Base-by-base conservation (phyloP, 2,113 vertebrate species). In the Gambusia holbrooki region DNA sequence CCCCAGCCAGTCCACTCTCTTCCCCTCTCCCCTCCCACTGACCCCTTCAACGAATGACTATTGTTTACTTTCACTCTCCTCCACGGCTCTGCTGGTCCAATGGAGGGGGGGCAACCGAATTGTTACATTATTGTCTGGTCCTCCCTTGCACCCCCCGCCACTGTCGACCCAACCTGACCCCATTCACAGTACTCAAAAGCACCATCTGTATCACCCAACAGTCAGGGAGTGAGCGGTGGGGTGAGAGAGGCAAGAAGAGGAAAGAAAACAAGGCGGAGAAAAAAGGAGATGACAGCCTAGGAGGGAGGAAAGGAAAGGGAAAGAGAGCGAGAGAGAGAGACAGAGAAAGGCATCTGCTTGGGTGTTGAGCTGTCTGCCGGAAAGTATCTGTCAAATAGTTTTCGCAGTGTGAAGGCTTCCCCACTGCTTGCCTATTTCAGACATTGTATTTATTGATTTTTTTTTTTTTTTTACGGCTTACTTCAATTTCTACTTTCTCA, bases 131-230 rank as follows among this genome's bases (percentile, higher is more conserved):
- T 95, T 95, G 94, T 95, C 94, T 95, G 92, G 90, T 94, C 92
- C 82, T 93, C 90, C 84, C 78, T 89, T 76, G 80, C 72, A 0
- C 69, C 79, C 77, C 85, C 87, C 77, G 70, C 80, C 87, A 83
- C 81, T 74, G 81, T 87, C 89, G 92, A 95, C 93, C 94, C 88
- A 35, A 83, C 85, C 88, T 90, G 92, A 93, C 93, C 94, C 93
- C 91, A 91, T 94, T 94, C 92, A 93, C 90, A 88, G 90, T 80
- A 75, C 93, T 94, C 91, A 94, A 94, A 94, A 93, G 92, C 92
- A 89, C 94, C 94, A 95, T 95, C 94, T 94, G 94, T 93, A 95
- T 92, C 91, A 94, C 88, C 93, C 92, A 94, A 94, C 94, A 94
- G 94, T 93, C 92, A 93, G 91, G 71, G 81, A 88, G 86, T 79